Percentiles rank a stretch among this genome's conserved stretches.
Conservation (phyloP, 2,113 vertebrate genomes). For the Microtus ochrogaster region DNA sequence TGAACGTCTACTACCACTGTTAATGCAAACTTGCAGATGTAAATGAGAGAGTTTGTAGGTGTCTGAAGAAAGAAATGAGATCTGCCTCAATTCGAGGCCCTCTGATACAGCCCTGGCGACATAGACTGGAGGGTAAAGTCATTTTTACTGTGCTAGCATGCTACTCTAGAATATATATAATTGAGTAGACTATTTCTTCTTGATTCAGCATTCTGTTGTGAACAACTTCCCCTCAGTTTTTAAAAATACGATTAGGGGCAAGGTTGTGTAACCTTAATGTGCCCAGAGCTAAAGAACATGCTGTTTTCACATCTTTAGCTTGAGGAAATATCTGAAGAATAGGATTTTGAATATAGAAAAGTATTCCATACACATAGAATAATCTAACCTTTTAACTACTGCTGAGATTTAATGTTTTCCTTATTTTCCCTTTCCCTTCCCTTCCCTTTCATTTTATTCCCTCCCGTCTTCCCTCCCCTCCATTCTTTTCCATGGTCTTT, state of each 20-base stretch:
- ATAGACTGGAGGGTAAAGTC: not conserved
- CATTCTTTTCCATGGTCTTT: not conserved
- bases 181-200: constrained; percentile 4
- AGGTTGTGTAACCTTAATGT: not conserved
- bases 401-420: not conserved
- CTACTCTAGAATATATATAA: not conserved
- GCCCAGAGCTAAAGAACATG: not conserved
- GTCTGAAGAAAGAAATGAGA: not conserved
- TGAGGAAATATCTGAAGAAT: not conserved
- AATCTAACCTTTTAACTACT: constrained; percentile 21
- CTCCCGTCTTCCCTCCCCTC: not conserved
- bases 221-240: constrained; percentile 13
- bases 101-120: not conserved
- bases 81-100: not conserved
- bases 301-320: not conserved
- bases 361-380: not conserved
- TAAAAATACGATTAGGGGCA: not conserved
- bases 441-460: rapidly evolving
- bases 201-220: not conserved
- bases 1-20: not conserved
- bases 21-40: not conserved
- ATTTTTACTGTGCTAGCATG: not conserved
- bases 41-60: not conserved
- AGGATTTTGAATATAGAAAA: constrained; percentile 34
- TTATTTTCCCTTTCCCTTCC: not conserved